These are phyloP conservation scores for Oreochromis aureus DNA, from an alignment of 2,113 vertebrate species.

Conservation along the genomic window DNA sequence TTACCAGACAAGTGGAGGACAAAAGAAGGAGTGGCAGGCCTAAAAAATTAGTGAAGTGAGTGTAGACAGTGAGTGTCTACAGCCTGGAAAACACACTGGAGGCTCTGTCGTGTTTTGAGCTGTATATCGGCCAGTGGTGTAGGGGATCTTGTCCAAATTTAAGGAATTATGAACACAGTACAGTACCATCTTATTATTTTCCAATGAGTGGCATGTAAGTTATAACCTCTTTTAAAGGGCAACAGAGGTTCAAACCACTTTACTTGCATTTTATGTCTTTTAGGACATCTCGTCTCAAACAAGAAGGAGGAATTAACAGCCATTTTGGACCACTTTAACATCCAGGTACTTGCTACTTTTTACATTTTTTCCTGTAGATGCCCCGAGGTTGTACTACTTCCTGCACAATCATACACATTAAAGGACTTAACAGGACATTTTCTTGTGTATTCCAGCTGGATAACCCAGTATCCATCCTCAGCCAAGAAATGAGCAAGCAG, in stretches of 20 bases:
- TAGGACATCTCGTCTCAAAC: constrained; percentile 74
- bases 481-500: constrained; percentile 92
- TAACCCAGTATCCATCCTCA: constrained; percentile 89
- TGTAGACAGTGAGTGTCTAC: background rate
- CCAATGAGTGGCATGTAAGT: background rate
- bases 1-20: background rate
- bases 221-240: background rate
- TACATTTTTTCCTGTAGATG: background rate
- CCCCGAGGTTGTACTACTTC: background rate
- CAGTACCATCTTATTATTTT: fast-evolving
- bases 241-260: background rate
- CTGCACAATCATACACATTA: background rate
- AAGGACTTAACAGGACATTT: background rate
- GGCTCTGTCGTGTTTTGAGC: fast-evolving
- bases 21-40: background rate
- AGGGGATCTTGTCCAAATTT: background rate
- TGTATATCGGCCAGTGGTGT: background rate
- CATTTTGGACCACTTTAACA: constrained; percentile 90
- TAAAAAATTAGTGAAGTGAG: background rate
- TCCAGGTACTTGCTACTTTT: constrained; percentile 77
- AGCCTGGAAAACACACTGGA: background rate
- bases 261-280: background rate
- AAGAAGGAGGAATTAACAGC: constrained; percentile 83
- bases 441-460: constrained; percentile 76
- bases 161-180: background rate